Conservation (phyloP, 2,888 invertebrate species). For the Bombylius major region DNA sequence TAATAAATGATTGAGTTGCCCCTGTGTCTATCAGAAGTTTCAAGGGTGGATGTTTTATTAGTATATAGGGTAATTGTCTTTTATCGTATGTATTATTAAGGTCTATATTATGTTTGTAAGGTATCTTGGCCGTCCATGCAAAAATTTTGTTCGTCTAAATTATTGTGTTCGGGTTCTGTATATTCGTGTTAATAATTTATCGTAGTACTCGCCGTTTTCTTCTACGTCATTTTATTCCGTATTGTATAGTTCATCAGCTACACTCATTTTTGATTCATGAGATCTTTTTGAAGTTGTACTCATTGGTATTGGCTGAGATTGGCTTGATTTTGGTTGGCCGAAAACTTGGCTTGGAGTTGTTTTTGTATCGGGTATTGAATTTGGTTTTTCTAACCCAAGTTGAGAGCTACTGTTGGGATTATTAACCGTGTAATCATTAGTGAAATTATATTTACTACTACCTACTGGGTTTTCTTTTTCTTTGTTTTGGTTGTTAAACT, state of each 20-base stretch:
- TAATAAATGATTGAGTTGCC: constrained; percentile 5
- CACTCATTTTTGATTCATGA: neutral
- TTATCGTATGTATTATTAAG: neutral
- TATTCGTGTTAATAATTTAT: neutral
- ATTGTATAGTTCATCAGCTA: constrained; percentile 2
- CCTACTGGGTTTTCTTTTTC: too few species aligned
- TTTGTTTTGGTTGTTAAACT: too few species aligned
- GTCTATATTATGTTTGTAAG: neutral
- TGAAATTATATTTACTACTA: too few species aligned
- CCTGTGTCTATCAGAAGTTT: constrained; percentile 4
- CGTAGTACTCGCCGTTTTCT: neutral
- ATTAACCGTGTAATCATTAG: too few species aligned
- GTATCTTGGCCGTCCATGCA: neutral
- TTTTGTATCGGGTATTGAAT: too few species aligned
- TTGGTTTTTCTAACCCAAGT: too few species aligned
- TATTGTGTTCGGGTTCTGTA: neutral
- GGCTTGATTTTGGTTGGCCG: neutral
- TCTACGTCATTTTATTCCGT: constrained; percentile 1
- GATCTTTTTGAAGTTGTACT: too few species aligned
- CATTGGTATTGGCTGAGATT: too few species aligned
- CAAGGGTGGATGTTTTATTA: neutral
- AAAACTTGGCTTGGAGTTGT: neutral
- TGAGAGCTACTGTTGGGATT: too few species aligned
- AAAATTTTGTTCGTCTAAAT: neutral
- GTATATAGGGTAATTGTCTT: neutral